These are phyloP conservation scores for Dipodomys stephensi DNA, from an alignment of 2,113 vertebrate species.

Conservation along the genomic window DNA sequence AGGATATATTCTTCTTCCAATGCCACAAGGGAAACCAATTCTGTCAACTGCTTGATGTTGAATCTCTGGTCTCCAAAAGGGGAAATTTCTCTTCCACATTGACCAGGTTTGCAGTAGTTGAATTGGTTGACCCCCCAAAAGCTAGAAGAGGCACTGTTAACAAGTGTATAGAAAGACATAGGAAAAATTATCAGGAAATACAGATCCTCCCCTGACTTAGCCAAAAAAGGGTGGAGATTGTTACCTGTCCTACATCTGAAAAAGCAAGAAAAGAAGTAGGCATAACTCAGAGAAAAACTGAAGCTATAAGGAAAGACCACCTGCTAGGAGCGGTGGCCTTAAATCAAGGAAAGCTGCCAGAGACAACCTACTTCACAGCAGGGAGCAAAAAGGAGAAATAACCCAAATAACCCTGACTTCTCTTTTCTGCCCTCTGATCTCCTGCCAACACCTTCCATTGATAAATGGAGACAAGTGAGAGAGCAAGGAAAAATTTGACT, in stretches of 20 bases:
- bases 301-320: not conserved
- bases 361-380: not conserved
- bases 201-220: not conserved
- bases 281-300: not conserved
- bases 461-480: not conserved
- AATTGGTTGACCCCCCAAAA: not conserved
- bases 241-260: not conserved
- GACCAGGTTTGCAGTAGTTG: not conserved
- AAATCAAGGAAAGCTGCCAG: not conserved
- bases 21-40: not conserved
- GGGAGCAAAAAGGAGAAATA: not conserved
- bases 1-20: not conserved
- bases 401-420: not conserved
- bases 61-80: not conserved
- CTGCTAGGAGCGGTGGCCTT: not conserved
- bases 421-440: not conserved
- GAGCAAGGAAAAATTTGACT: not conserved
- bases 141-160: not conserved
- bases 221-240: not conserved
- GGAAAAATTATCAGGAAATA: not conserved
- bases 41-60: not conserved
- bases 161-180: not conserved
- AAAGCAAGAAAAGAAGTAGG: not conserved
- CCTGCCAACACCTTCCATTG: not conserved
- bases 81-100: slow-evolving; percentile 2